Base-by-base conservation (phyloP, 2,797 vertebrate species). In the Clarias laeviceps region DNA sequence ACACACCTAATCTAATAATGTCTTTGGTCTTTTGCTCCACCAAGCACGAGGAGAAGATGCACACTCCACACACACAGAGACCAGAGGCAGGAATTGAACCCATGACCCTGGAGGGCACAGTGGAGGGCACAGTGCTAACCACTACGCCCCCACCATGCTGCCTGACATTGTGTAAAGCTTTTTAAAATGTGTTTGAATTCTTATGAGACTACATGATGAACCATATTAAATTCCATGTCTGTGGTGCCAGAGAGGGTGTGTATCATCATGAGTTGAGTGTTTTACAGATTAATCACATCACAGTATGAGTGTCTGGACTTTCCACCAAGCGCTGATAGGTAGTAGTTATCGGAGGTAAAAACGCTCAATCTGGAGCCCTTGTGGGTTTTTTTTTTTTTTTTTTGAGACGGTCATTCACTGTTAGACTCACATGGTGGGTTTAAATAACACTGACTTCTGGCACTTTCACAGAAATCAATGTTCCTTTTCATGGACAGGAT, bases 401-500 rank as follows among this genome's bases (percentile, higher is more conserved):
- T 78, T 57, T 70, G 29, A 37, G 56, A 56, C 66, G 40, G 76
- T 84, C 74, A 61, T 70, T 59, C 61, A 70, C 24, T 59, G 74
- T 57, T 65, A 57, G 32, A 24, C 64, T 29, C 85, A 77, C 80
- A 80, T 82, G 79, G 18, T 65, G 24, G 65, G 37, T 29, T 64
- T 85, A 65, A 84, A 62, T 82, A 40, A 59, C 50, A 37, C 62
- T 34, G 70, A 72, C 80, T 12, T 84, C 65, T 84, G 79, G 59
- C 27, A 65, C 3, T 50, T 85, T 85, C 69, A 5, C 32, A 5
- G 11, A 54, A 65, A 77, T 85, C 56, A 89, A 84, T 79, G 84
- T 79, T 66, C 83, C 86, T 84, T 89, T 87, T 85, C 83, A 89
- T 65, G 15, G 32, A 29, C 15, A 37, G 29, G 37, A 64, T 15